Evolutionary conservation across 2,888 invertebrate genomes (phyloP).

Genomic region (Terebella lapidaria): DNA sequence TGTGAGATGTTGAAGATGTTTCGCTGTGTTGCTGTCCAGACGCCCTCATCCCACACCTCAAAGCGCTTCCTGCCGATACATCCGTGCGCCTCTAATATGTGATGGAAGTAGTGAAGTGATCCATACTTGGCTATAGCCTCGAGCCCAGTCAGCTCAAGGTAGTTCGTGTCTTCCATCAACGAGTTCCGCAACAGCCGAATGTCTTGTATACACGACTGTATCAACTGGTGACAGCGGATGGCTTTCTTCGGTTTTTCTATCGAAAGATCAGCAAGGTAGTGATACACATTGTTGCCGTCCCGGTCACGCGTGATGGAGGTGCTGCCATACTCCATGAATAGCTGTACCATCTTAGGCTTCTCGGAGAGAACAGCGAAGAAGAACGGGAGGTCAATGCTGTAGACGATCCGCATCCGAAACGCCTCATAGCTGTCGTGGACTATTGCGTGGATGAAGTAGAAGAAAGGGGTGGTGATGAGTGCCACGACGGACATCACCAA

Average conservation of each 20-base stretch:
- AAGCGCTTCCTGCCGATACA: neutral
- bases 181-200: neutral
- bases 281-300: neutral
- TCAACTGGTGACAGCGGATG: neutral
- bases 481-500: no score
- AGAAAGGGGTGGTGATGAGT: no score
- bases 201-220: neutral
- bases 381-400: neutral
- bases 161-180: neutral
- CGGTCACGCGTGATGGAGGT: neutral
- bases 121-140: neutral
- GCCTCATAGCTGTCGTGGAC: no score
- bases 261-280: neutral
- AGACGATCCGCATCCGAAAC: no score
- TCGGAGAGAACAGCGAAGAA: neutral
- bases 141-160: neutral
- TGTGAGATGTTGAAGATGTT: no score
- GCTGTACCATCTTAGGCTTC: neutral
- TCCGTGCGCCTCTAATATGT: neutral
- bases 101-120: neutral
- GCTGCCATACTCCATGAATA: neutral
- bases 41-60: neutral
- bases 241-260: neutral
- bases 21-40: no score
- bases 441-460: no score